phyloP scores from a whole-genome alignment of 2,113 vertebrate genomes.

The Natator depressus region DNA sequence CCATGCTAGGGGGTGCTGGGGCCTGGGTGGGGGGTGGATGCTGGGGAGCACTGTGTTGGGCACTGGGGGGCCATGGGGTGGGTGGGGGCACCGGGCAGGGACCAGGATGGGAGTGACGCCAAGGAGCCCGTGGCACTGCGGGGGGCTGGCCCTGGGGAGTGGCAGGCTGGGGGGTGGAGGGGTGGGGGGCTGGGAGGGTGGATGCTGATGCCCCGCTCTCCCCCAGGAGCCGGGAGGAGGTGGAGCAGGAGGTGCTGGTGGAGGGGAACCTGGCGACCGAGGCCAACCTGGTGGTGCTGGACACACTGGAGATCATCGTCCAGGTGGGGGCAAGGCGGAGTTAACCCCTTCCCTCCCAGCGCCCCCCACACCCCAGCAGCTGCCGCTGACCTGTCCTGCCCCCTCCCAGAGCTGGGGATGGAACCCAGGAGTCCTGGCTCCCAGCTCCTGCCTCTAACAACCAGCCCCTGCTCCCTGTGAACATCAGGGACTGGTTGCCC shows the following conservation, averaged over 20 bases:
- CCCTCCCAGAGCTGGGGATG: not conserved
- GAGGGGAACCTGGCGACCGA: conserved; percentile 92
- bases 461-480: too few relatives aligned
- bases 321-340: conserved; percentile 78
- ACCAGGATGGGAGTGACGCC: too few relatives aligned
- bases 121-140: too few relatives aligned
- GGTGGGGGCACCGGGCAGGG: not conserved
- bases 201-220: not conserved
- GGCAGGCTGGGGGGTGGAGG: not conserved
- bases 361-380: not conserved
- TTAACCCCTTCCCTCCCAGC: not conserved
- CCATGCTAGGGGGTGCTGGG: not conserved
- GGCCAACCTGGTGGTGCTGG: conserved; percentile 87
- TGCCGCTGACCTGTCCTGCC: not conserved
- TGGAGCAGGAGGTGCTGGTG: conserved; percentile 91
- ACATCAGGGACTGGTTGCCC: too few relatives aligned
- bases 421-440: not conserved
- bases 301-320: conserved; percentile 91
- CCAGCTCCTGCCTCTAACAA: not conserved
- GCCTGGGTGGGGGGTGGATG: accelerated
- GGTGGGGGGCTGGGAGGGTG: not conserved
- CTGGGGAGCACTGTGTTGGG: not conserved
- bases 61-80: not conserved
- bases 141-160: not conserved
- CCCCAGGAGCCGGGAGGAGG: conserved; percentile 86